A percentile compares a stretch with the other conserved stretches of the same genome.
phyloP scores from a whole-genome alignment of 2,113 vertebrate genomes.

The Nothobranchius furzeri region DNA sequence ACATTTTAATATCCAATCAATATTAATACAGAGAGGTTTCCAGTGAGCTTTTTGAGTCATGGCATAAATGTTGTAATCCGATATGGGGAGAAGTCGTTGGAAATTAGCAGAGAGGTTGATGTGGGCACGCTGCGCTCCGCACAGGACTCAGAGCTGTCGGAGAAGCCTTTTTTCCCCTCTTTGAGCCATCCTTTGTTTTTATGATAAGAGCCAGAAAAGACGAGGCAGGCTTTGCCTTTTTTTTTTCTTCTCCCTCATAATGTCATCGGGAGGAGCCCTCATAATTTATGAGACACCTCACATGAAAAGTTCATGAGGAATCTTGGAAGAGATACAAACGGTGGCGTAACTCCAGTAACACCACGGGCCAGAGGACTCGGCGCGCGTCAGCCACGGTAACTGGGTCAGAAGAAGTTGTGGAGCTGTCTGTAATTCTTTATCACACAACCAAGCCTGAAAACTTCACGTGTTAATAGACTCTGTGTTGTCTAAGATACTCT shows the following conservation, averaged over 20 bases:
- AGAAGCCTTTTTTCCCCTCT: conserved; percentile 43
- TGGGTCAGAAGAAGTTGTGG: conserved; percentile 72
- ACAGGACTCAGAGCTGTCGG: conserved; percentile 44
- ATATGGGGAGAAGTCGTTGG: conserved; percentile 30
- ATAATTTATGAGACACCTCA: conserved; percentile 78
- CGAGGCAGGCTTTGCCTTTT: conserved; percentile 49
- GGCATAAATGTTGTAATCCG: conserved; percentile 58
- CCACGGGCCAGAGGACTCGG: conserved; percentile 56
- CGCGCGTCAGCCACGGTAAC: conserved; percentile 65
- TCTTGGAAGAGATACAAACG: conserved; percentile 73
- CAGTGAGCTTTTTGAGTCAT: conserved; percentile 38
- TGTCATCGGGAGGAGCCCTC: conserved; percentile 66
- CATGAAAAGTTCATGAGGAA: conserved; percentile 78
- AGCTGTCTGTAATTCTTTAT: conserved; percentile 45
- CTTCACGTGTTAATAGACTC: conserved; percentile 74
- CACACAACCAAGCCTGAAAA: conserved; percentile 50
- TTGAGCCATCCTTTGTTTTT: conserved; percentile 56
- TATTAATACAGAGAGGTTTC: conserved; percentile 65
- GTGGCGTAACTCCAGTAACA: conserved; percentile 42
- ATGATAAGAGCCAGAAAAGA: conserved; percentile 49
- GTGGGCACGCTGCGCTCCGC: conserved; percentile 34
- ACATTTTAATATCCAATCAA: conserved; percentile 67
- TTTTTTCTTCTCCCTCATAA: conserved; percentile 51
- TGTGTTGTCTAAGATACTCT: conserved; percentile 75
- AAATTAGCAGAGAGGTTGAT: conserved; percentile 46